Conservation (phyloP, 1,140 invertebrate genomes). For the Drosophila ogumai region DNA sequence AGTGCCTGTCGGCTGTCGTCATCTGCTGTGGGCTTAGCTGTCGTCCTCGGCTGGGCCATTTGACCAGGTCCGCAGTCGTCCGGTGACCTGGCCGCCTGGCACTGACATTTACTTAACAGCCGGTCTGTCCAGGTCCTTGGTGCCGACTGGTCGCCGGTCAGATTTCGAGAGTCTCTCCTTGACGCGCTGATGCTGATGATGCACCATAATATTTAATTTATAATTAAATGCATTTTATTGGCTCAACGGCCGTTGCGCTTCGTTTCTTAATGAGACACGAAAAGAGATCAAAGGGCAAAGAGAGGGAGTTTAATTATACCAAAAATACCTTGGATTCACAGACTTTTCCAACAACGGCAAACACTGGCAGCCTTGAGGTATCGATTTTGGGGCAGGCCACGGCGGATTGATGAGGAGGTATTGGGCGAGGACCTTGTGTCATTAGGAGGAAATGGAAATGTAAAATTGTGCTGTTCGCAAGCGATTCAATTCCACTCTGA, state of each 20-base stretch:
- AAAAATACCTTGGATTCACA: conserved; percentile 12
- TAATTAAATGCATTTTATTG: conserved; percentile 53
- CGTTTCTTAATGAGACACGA: conserved; percentile 19
- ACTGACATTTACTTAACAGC: conserved; percentile 61
- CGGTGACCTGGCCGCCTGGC: conserved; percentile 35
- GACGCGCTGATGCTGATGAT: conserved; percentile 25
- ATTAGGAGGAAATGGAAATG: conserved; percentile 39
- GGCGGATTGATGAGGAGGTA: neutral
- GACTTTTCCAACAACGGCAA: neutral
- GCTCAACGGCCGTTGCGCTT: neutral
- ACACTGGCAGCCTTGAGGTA: conserved; percentile 15
- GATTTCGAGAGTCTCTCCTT: conserved; percentile 18
- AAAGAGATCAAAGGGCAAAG: conserved; percentile 9
- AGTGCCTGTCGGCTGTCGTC: conserved; percentile 31
- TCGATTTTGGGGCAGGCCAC: conserved; percentile 20
- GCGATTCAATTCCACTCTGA: conserved; percentile 19
- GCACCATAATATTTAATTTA: conserved; percentile 60
- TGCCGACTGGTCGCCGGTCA: conserved; percentile 15
- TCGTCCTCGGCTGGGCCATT: conserved; percentile 43
- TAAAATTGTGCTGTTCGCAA: conserved; percentile 11
- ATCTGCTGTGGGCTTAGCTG: conserved; percentile 59
- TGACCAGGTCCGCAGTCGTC: conserved; percentile 20
- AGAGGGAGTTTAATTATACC: conserved; percentile 7
- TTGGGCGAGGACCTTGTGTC: conserved; percentile 6
- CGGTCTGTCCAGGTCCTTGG: conserved; percentile 3